phyloP scores from a whole-genome alignment of 53 echinoderm and acorn worm species.

The Pentamera pediparva region DNA sequence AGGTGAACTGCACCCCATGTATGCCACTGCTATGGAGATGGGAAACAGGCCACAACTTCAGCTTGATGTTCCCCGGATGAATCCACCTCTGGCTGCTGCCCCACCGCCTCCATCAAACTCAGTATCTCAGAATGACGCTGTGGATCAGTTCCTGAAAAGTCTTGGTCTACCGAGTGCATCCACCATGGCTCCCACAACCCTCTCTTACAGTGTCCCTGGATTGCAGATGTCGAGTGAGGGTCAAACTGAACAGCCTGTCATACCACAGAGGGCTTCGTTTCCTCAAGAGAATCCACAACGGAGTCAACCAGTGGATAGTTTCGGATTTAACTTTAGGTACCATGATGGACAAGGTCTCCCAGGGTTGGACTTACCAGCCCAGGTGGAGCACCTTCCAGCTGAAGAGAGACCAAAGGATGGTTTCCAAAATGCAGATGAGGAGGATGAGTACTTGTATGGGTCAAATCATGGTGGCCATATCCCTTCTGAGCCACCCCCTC shows the following conservation, averaged over 20 bases:
- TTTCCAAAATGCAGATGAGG: constrained; percentile 37
- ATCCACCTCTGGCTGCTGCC: too few species aligned
- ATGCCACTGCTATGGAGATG: too few species aligned
- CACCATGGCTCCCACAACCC: neutral
- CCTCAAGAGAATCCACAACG: too few species aligned
- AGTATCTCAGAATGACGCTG: neutral
- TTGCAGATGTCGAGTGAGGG: constrained; percentile 14
- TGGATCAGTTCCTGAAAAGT: constrained; percentile 20
- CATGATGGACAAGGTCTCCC: constrained; percentile 26
- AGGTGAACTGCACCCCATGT: too few species aligned
- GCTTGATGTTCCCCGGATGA: too few species aligned
- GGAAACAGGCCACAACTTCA: too few species aligned
- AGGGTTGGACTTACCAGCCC: constrained; percentile 10
- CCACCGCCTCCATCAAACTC: neutral
- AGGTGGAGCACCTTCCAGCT: neutral
- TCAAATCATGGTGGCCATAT: constrained; percentile 1
- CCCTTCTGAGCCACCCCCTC: neutral
- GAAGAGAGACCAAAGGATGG: neutral
- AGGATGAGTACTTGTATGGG: constrained; percentile 36
- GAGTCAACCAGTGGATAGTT: neutral
- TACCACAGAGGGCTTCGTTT: too few species aligned
- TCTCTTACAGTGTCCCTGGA: constrained; percentile 17
- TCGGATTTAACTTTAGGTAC: constrained; percentile 12
- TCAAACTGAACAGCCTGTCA: too few species aligned
- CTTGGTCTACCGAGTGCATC: constrained; percentile 11